phyloP scores from a whole-genome alignment of 92 coral and sea anemone species.

The Micromussa lordhowensis region DNA sequence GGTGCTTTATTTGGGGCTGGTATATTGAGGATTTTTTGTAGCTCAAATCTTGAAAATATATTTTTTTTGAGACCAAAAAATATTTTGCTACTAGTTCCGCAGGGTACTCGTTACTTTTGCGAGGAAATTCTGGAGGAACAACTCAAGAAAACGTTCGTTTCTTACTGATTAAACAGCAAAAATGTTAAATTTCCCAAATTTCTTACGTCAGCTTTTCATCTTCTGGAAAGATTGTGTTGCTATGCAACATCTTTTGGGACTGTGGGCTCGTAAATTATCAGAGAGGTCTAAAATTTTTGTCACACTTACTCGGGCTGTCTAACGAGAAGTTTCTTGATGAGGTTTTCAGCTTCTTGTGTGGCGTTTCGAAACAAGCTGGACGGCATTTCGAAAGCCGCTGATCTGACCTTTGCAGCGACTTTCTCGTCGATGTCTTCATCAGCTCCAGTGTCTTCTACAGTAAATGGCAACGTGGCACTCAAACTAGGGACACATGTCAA shows the following conservation, averaged over 20 bases:
- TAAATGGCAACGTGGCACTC: conserved; percentile 83
- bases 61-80: too few species aligned
- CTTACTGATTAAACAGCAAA: too few species aligned
- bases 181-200: too few species aligned
- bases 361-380: conserved; percentile 67
- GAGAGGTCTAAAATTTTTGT: not conserved
- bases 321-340: conserved; percentile 73
- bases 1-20: too few species aligned
- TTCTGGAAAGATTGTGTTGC: not conserved
- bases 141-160: too few species aligned
- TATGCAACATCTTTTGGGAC: not conserved
- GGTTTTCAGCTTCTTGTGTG: conserved; percentile 64
- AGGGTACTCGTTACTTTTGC: too few species aligned
- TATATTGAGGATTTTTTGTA: too few species aligned
- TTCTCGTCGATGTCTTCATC: conserved; percentile 81
- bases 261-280: not conserved
- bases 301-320: conserved; percentile 85
- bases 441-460: conserved; percentile 71
- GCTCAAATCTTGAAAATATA: too few species aligned
- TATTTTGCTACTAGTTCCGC: too few species aligned
- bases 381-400: conserved; percentile 72
- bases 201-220: not conserved
- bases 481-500: conserved; percentile 53
- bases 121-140: too few species aligned
- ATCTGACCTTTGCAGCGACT: conserved; percentile 62